Base-by-base conservation (phyloP, 2,797 vertebrate genomes). In the Cryptoblepharus egeriae region DNA sequence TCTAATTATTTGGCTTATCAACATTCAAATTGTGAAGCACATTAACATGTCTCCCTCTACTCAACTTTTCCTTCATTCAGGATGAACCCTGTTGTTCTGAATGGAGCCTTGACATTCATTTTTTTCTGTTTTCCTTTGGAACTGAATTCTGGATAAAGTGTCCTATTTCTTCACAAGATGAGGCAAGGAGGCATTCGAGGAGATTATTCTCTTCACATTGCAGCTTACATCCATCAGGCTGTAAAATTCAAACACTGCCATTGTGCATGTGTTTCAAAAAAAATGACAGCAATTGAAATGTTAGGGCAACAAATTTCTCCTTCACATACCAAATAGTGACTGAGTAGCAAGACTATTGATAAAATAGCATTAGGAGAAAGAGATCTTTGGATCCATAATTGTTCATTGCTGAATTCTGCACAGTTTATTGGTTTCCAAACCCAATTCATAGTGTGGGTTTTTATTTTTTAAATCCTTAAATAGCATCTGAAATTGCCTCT, bases 81-180 rank as follows among this genome's bases (percentile, higher is more conserved):
- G 0, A 11, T 26, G 58, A 45, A 75, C 20, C 60, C 63, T 74
- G 10, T 11, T 24, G 39, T 69, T 8, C 35, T 18, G 35, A 39
- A 0, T 26, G n/a, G 22, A 22, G 0, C 0, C 0, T 0, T 0
- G 0, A 24, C 49, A n/a, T n/a, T n/a, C n/a, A n/a, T 77, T 37
- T 80, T 1, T 11, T 57, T 18, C 78, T 63, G n/a, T 12, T 39
- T 4, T 0, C 1, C 5, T 1, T 57, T 0, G 15, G 2, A 0
- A 79, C 82, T 2, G 28, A 7, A n/a, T 16, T 55, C 2, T 0
- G 0, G n/a, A 22, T 26, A 63, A 71, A 71, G 30, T 39, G 1
- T 5, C 57, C 35, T 69, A 69, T 16, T 81, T 70, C 32, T 61
- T 63, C 69, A 1, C 1, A 26, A 1, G n/a, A 4, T 63, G 26